Evolutionary conservation across 2,113 vertebrate species (phyloP), one percentile per base, ranked within the genome.

Genomic region (Gnathonemus echidnorhynchus): DNA sequence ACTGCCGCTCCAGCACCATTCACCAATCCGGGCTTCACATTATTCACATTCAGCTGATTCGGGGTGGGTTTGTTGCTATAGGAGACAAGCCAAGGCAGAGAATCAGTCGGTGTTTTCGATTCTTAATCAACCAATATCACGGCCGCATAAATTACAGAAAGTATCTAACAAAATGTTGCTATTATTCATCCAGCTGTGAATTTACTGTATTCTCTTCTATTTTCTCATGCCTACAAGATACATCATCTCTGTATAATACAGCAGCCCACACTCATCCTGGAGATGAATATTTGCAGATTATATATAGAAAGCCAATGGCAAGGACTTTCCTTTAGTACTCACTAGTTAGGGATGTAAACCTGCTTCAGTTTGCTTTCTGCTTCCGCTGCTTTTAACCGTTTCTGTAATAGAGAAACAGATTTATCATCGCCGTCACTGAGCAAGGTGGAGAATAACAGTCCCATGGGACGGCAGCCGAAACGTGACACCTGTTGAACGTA

Each of bases 51-150:
- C 94, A 99, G 97, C 96, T 99, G 98, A 96, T 99, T 99, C 45
- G 98, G 98, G 92, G 99, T 99, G 91, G 98, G 98, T 95, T 99
- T 99, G 96, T 99, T 99, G 93, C 98, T 99, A 95, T 17, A 90
- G 91, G 93, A 35, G 74, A 45, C 52, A 50, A 48, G 48, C 19
- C 27, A 80, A 49, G 42, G 49, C 13, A 70, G 49, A 80, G 66
- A 92, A 52, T 53, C 49, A 53, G 15, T 62, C 6, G 42, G 84
- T 92, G 27, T 10, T 91, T 87, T n/a, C 52, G 21, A 35, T 42
- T 17, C 27, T 83, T 31, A 35, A 52, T 50, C 27, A 52, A 31
- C 42, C 27, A 49, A 80, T 70, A 77, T 6, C 88, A 89, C 46
- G 2, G 15, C 17, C 3, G 21, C 58, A 66, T 13, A 39, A 53